Base-by-base conservation (phyloP, 1,140 invertebrate genomes). In the Potamilus streckersoni region DNA sequence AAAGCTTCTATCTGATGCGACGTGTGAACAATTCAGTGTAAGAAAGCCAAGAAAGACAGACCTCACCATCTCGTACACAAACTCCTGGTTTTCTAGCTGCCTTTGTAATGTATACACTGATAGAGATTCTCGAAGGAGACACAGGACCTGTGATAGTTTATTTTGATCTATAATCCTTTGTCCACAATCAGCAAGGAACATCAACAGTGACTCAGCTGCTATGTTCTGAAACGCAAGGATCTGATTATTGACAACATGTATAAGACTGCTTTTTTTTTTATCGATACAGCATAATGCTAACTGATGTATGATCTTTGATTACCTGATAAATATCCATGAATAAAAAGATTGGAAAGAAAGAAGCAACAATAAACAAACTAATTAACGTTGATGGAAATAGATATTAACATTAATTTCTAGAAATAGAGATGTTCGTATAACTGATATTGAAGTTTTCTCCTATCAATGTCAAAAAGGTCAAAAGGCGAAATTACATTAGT, bases 21-120 rank as follows among this genome's bases (percentile, higher is more conserved):
- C 19, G 11, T 57, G 60, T 23, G 73, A 79, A 66, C 67, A 71
- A 1, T 57, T 20, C 19, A 75, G 31, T 11, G 73, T 65, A 8
- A 75, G 55, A 57, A 13, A 49, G 15, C 69, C 31, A n/a, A 79
- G 76, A 62, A 70, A 78, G 11, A 78, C 20, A 16, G 76, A 62
- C 27, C 66, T 65, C 16, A 78, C 67, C n/a, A 75, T 66, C 67
- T 79, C 68, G 64, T 71, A 79, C 58, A 74, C 68, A 58, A 71
- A 63, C 55, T 71, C 63, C 17, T 73, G 60, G 17, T 59, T 57
- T 15, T 65, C 19, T 17, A 79, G 59, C 19, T 71, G 19, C 12
- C 15, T 15, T 23, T 60, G 19, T 16, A 73, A 58, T 23, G 56
- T 71, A 59, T 79, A 73, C 15, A 58, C 68, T 11, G 63, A 27